These are phyloP conservation scores for Calliopum simillimum DNA, from an alignment of 2,888 invertebrate species.

Conservation along the genomic window DNA sequence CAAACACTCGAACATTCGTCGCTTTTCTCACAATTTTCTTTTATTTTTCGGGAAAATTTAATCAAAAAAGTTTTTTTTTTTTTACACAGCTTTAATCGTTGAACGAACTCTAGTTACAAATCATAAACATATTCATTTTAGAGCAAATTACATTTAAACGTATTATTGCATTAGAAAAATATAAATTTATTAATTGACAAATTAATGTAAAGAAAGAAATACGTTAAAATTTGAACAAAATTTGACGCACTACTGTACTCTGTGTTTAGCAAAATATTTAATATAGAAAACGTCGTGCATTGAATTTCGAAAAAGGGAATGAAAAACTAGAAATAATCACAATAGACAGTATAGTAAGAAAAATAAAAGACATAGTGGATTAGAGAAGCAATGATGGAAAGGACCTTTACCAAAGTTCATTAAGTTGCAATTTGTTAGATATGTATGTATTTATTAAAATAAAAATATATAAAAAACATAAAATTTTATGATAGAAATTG, in stretches of 20 bases:
- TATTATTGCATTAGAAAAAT: constrained; percentile 33
- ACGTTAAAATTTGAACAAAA: background rate
- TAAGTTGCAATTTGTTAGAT: constrained; percentile 20
- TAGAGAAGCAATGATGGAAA: background rate
- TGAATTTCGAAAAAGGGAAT: constrained; percentile 32
- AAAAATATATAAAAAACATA: background rate
- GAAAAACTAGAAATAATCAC: constrained; percentile 4
- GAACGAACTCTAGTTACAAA: constrained; percentile 57
- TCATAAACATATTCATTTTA: constrained; percentile 44
- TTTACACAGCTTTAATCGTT: constrained; percentile 61
- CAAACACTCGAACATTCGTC: no score
- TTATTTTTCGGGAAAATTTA: background rate
- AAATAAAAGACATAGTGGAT: background rate
- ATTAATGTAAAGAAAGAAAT: constrained; percentile 5
- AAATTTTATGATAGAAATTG: background rate
- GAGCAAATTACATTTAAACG: constrained; percentile 30
- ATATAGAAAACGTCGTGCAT: constrained; percentile 31
- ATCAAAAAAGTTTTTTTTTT: constrained; percentile 37
- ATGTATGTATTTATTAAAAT: background rate
- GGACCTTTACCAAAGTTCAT: constrained; percentile 8
- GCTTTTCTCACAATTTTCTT: no score
- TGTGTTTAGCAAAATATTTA: constrained; percentile 42
- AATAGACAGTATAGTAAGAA: constrained; percentile 1
- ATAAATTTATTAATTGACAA: constrained; percentile 10
- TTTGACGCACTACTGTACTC: constrained; percentile 19